Percentiles rank a stretch among this genome's conserved stretches.
Evolutionary conservation across 1,140 invertebrate genomes (phyloP).

Genomic region (Pemphigus obesinymphae): DNA sequence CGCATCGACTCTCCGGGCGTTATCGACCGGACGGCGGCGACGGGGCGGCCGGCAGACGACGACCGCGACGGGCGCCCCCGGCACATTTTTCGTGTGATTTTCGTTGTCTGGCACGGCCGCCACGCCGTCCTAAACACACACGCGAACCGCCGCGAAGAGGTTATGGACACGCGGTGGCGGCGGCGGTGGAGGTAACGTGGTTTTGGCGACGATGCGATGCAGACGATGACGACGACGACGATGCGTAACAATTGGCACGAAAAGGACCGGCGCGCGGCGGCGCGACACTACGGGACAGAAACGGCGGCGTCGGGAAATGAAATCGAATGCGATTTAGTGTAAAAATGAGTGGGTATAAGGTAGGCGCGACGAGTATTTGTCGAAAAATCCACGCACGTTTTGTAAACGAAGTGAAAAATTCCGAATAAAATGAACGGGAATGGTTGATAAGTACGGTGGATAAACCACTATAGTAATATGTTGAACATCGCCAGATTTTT

Average conservation of each 20-base stretch:
- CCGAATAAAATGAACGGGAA: too few relatives aligned
- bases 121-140: not conserved
- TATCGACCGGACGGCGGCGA: not conserved
- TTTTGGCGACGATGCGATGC: not conserved
- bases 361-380: too few relatives aligned
- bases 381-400: too few relatives aligned
- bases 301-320: not conserved
- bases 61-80: slow-evolving; percentile 14
- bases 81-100: not conserved
- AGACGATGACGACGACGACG: not conserved
- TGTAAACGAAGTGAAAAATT: too few relatives aligned
- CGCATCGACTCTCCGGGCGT: not conserved
- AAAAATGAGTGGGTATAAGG: too few relatives aligned
- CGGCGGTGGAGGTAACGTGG: not conserved
- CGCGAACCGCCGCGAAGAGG: not conserved
- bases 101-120: not conserved
- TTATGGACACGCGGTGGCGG: not conserved
- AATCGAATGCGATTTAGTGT: not conserved
- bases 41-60: slow-evolving; percentile 1
- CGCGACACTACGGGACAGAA: not conserved
- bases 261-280: not conserved
- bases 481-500: too few relatives aligned
- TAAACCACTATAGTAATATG: too few relatives aligned
- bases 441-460: too few relatives aligned
- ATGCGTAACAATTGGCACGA: slow-evolving; percentile 3